A percentile compares a stretch with the other conserved stretches of the same genome.
Conservation (phyloP, 2,888 invertebrate species). For the Nasonia oneida region DNA sequence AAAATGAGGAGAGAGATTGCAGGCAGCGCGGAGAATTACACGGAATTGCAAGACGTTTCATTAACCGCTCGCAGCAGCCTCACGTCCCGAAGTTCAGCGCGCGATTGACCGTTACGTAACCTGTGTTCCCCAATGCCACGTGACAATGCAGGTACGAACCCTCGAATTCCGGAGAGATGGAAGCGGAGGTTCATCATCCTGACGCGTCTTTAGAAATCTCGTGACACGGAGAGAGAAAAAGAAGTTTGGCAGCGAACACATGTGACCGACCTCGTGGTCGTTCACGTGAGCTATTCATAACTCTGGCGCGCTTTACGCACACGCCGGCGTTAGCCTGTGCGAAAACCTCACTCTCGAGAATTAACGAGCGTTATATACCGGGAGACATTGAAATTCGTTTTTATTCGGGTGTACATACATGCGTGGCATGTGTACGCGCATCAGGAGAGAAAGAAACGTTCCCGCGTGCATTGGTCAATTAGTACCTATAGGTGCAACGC, state of each 20-base stretch:
- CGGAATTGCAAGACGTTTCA: slow-evolving; percentile 18
- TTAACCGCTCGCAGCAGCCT: not conserved
- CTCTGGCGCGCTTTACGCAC: slow-evolving; percentile 60
- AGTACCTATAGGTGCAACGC: not conserved
- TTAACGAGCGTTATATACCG: not conserved
- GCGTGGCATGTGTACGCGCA: not conserved
- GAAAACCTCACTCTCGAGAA: not conserved
- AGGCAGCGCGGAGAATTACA: not conserved
- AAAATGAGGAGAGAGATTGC: not conserved
- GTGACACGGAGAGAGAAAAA: slow-evolving; percentile 65
- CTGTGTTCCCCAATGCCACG: not conserved
- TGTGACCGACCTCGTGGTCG: slow-evolving; percentile 75
- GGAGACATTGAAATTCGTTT: not conserved
- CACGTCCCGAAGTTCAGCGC: not conserved
- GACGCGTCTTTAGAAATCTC: slow-evolving; percentile 63
- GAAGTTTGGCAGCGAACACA: slow-evolving; percentile 59
- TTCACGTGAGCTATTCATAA: slow-evolving; percentile 77
- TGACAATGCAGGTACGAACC: not conserved
- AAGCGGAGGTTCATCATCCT: slow-evolving; percentile 56
- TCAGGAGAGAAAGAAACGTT: not conserved
- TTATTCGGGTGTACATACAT: not conserved
- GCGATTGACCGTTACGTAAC: slow-evolving; percentile 6
- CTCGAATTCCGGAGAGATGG: not conserved
- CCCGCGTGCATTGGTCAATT: not conserved
- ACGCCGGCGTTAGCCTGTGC: slow-evolving; percentile 19